Evolutionary conservation across 2,797 vertebrate species (phyloP).

Genomic region (Coccyzus lansbergi): DNA sequence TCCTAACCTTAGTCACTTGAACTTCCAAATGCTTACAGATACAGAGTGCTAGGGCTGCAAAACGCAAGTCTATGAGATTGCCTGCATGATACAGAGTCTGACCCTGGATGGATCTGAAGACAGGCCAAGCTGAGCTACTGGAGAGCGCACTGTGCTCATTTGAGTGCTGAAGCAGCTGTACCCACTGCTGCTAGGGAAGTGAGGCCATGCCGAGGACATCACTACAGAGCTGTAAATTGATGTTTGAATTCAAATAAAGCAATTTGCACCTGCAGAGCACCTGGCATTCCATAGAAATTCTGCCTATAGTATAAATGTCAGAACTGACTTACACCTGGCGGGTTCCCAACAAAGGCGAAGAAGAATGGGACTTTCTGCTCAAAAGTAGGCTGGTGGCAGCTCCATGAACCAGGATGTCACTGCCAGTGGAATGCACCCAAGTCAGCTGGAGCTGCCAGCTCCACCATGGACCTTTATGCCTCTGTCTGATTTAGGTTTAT

Average conservation of each 20-base stretch:
- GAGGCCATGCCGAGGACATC: neutral
- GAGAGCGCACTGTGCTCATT: neutral
- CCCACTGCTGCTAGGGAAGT: neutral
- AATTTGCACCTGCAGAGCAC: neutral
- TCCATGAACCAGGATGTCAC: neutral
- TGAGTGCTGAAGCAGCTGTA: neutral
- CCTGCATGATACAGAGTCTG: fast-evolving
- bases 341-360: neutral
- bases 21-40: neutral
- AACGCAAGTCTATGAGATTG: neutral
- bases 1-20: neutral
- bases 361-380: neutral
- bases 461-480: neutral
- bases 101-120: neutral
- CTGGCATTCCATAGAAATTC: neutral
- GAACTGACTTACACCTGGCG: neutral
- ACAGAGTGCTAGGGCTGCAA: neutral
- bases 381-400: neutral
- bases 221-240: neutral
- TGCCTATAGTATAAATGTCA: neutral
- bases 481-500: neutral
- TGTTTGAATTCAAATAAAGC: neutral
- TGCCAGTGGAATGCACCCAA: neutral
- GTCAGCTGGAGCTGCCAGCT: neutral
- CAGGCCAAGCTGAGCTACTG: neutral